Conservation (phyloP, 2,888 invertebrate genomes). For the Diadegma fenestrale region DNA sequence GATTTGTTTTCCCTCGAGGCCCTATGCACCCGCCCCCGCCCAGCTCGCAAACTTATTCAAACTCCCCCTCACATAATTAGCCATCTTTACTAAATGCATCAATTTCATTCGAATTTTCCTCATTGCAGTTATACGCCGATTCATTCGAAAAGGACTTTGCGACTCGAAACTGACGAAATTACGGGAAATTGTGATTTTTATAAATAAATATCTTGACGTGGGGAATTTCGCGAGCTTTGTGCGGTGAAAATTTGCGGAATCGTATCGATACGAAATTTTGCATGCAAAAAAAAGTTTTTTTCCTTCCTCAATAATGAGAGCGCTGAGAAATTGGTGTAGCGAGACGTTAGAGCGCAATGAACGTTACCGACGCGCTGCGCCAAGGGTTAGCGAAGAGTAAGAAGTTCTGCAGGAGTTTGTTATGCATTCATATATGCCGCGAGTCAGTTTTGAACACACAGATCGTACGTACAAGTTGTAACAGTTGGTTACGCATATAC, state of each 20-base stretch:
- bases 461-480: conserved; percentile 3
- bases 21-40: neutral
- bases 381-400: conserved; percentile 49
- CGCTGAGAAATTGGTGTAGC: conserved; percentile 8
- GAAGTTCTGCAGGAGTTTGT: conserved; percentile 51
- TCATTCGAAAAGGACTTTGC: no score
- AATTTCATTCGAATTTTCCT: neutral
- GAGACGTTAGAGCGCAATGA: conserved; percentile 59
- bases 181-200: no score
- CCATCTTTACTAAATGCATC: conserved; percentile 4
- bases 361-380: conserved; percentile 51
- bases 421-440: conserved; percentile 19
- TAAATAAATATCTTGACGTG: no score
- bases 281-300: no score
- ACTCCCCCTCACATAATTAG: conserved; percentile 50
- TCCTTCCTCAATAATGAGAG: neutral
- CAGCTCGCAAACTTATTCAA: neutral
- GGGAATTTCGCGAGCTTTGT: no score
- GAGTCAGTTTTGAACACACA: neutral
- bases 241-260: no score
- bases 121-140: neutral
- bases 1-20: neutral
- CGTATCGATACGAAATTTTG: no score
- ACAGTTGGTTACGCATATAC: neutral
- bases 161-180: no score